Conservation (phyloP, 2,888 invertebrate genomes). For the Eupelmus urozonus region DNA sequence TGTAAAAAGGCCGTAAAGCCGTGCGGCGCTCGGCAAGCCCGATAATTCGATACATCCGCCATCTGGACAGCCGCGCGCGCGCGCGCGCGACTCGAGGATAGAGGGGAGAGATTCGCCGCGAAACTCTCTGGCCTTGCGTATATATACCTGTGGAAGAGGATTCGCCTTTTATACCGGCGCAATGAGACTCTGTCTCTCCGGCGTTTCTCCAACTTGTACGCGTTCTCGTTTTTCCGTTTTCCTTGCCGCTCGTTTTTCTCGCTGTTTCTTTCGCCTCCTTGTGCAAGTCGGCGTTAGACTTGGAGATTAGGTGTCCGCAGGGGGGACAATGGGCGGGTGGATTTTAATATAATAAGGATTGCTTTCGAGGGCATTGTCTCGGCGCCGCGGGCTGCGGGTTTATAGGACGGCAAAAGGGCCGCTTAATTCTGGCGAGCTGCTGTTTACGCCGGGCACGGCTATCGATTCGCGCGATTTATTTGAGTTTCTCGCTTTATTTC, state of each 20-base stretch:
- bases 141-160: background rate
- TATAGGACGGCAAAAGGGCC: no score
- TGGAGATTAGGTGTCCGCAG: constrained; percentile 50
- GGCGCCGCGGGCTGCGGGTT: no score
- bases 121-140: background rate
- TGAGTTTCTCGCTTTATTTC: background rate
- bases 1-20: constrained; percentile 45
- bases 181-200: background rate
- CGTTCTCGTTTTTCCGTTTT: background rate
- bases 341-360: constrained; percentile 40
- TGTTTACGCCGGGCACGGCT: no score
- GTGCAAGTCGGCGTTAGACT: constrained; percentile 19
- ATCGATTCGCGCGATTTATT: no score
- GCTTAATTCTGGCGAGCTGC: no score
- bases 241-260: background rate
- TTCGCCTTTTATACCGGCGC: constrained; percentile 10
- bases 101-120: background rate
- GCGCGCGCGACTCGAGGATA: background rate
- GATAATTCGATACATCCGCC: constrained; percentile 57
- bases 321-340: constrained; percentile 22
- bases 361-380: no score
- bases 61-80: constrained; percentile 42
- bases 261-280: constrained; percentile 1
- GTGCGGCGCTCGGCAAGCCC: constrained; percentile 32
- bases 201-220: background rate